Conservation (phyloP, 2,113 vertebrate species). For the Neotoma lepida region DNA sequence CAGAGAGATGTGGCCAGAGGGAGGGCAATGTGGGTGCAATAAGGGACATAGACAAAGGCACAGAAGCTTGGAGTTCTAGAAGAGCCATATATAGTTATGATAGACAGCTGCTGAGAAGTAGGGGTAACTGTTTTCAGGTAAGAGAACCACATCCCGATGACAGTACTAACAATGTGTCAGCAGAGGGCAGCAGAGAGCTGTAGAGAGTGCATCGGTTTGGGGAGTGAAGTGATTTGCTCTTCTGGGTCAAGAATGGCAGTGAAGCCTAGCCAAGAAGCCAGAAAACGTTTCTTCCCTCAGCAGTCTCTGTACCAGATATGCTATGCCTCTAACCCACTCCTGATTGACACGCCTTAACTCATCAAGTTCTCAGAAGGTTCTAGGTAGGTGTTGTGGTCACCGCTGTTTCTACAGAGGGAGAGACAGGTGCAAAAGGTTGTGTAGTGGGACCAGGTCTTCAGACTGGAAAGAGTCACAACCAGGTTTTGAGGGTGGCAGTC, state of each 20-base stretch:
- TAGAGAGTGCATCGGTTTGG: neutral
- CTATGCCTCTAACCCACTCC: neutral
- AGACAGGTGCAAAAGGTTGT: neutral
- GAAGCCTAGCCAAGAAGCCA: neutral
- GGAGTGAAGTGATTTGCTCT: neutral
- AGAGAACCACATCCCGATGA: neutral
- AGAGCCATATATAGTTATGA: neutral
- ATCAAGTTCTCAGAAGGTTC: neutral
- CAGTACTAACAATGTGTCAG: neutral
- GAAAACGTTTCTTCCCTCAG: neutral
- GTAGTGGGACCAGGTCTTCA: neutral
- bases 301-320: neutral
- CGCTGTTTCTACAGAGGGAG: conserved; percentile 14
- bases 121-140: neutral
- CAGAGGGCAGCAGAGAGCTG: conserved; percentile 78
- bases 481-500: neutral
- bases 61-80: neutral
- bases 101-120: neutral
- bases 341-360: neutral
- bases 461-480: neutral
- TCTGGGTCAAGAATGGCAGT: neutral
- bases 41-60: neutral
- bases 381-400: neutral
- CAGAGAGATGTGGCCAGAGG: neutral
- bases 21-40: too few species aligned